These are phyloP conservation scores for Pollenia amentaria DNA, from an alignment of 2,888 invertebrate genomes.

Conservation along the genomic window DNA sequence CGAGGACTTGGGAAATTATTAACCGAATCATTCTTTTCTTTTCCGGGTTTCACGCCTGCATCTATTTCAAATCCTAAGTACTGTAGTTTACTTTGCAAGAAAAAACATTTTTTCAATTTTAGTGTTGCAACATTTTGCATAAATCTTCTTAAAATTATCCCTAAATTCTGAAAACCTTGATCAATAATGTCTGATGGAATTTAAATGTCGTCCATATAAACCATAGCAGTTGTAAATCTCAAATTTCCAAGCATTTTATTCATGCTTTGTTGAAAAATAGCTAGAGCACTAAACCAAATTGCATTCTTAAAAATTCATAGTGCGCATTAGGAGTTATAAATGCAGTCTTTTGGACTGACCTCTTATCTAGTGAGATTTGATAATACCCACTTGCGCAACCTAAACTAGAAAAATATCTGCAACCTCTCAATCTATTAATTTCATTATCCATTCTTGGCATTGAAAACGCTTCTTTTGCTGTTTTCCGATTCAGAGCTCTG, in stretches of 20 bases:
- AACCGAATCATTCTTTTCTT: neutral
- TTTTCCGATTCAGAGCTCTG: no score
- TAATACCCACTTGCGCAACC: conserved; percentile 30
- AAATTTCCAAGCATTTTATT: no score
- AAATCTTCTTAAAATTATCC: neutral
- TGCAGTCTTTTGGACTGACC: neutral
- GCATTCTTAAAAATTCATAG: conserved; percentile 27
- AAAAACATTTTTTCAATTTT: neutral
- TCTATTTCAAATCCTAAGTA: neutral
- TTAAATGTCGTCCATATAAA: neutral
- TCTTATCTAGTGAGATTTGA: neutral
- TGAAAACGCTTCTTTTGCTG: no score
- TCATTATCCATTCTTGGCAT: conserved; percentile 22
- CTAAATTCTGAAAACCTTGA: neutral
- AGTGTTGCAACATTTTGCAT: neutral
- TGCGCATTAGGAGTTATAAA: conserved; percentile 7
- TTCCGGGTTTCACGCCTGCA: neutral
- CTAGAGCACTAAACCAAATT: no score
- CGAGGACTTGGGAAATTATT: neutral
- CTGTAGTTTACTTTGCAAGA: neutral
- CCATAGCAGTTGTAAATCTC: neutral
- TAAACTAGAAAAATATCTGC: conserved; percentile 19
- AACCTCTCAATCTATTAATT: conserved; percentile 37
- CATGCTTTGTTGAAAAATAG: no score
- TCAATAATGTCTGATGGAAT: neutral